phyloP scores from a whole-genome alignment of 2,113 vertebrate species.

The Campylomormyrus numenius region DNA sequence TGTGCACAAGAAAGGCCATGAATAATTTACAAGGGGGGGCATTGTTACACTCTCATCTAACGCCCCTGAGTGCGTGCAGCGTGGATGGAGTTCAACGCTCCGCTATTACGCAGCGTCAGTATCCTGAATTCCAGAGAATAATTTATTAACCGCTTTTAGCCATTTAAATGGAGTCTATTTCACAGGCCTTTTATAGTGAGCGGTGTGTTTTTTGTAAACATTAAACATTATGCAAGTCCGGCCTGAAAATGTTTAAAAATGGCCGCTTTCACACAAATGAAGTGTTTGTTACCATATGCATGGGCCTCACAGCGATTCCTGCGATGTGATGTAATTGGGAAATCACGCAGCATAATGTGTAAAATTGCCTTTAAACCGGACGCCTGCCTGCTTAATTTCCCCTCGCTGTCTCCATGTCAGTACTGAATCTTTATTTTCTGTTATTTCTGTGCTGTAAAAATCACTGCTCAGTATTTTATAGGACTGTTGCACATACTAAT shows the following conservation, averaged over 20 bases:
- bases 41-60: neutral
- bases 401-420: neutral
- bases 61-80: neutral
- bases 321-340: neutral
- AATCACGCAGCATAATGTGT: neutral
- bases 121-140: neutral
- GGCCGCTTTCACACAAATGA: neutral
- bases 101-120: neutral
- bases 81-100: neutral
- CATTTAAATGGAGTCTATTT: neutral
- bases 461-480: neutral
- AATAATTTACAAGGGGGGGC: slow-evolving; percentile 1
- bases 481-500: neutral
- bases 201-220: neutral
- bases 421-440: neutral
- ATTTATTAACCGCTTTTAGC: neutral
- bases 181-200: neutral
- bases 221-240: neutral
- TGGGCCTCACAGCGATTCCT: neutral
- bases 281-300: slow-evolving; percentile 1
- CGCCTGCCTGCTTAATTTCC: neutral
- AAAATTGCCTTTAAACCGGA: neutral
- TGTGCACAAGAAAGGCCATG: slow-evolving; percentile 13
- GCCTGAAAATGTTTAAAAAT: neutral
- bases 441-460: neutral